Conservation (phyloP, 2,888 invertebrate species). For the Deilephila elpenor region DNA sequence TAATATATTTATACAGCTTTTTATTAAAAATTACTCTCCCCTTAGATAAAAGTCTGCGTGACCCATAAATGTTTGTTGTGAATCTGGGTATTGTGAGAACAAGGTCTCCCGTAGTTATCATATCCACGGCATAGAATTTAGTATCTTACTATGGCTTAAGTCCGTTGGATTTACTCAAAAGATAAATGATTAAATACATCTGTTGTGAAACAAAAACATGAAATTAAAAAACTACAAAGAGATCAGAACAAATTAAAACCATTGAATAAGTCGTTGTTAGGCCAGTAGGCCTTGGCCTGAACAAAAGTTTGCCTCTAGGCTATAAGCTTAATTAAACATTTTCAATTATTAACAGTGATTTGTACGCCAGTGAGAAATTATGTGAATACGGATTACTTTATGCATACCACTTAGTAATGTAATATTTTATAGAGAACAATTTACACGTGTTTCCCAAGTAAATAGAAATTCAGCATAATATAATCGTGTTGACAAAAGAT, state of each 20-base stretch:
- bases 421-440: background rate
- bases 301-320: slow-evolving; percentile 7
- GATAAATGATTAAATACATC: too few species aligned
- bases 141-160: too few species aligned
- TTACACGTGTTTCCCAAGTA: background rate
- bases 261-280: background rate
- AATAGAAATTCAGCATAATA: slow-evolving; percentile 3
- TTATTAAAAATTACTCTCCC: too few species aligned
- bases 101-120: too few species aligned
- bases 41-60: too few species aligned
- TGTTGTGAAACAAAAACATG: background rate
- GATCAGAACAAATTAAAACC: background rate
- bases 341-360: background rate
- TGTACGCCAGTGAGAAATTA: background rate
- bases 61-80: too few species aligned
- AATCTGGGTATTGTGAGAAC: too few species aligned
- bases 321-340: background rate
- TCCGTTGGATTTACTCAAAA: too few species aligned
- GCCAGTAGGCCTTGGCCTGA: slow-evolving; percentile 6
- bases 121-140: too few species aligned
- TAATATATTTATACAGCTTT: too few species aligned
- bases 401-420: background rate
- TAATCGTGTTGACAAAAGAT: background rate
- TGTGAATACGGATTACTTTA: background rate
- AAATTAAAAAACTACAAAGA: background rate